Base-by-base conservation (phyloP, 1,140 invertebrate species). In the Hyles euphorbiae region DNA sequence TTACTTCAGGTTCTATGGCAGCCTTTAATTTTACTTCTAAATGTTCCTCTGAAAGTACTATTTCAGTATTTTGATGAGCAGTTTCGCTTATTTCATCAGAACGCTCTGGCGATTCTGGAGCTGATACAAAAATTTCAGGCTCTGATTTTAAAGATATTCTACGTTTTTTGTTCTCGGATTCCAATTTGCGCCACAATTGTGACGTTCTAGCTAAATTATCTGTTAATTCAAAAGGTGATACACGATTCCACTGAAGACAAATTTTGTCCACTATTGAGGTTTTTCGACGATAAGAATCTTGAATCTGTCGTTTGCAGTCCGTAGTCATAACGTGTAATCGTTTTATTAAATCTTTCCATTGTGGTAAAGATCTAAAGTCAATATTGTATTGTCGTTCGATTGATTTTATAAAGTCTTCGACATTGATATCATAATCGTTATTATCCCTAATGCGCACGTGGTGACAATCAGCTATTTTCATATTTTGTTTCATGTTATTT, bases 221-320 rank as follows among this genome's bases (percentile, higher is more conserved):
- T 3, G 76, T 80, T 61, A 86, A 61, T 50, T 72, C 69, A 67
- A 88, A 86, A 5, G 83, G 82, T 1, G 79, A 78, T 32, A 56
- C 49, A 54, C 78, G 75, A n/a, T 56, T 71, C 49, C 58, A 67
- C 62, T 87, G 64, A 36, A 64, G 58, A 60, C 63, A 74, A 44
- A 87, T 58, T 46, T 82, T 86, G n/a, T 78, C 54, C 46, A 86
- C 76, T 45, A 87, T 83, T 46, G 60, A 7, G 11, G 34, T 32
- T 52, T 84, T 80, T 36, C 78, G 74, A 34, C 53, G 36, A 10
- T 63, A 56, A 6, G 75, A 71, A 47, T 70, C 67, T 61, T 69
- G 58, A 50, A 80, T 66, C 65, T 71, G 80, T 36, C 51, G 55
- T 60, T 77, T 74, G 48, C 66, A 79, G n/a, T 76, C 65, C 3